Base-by-base conservation (phyloP, 2,888 invertebrate species). In the Drosophila affinis region DNA sequence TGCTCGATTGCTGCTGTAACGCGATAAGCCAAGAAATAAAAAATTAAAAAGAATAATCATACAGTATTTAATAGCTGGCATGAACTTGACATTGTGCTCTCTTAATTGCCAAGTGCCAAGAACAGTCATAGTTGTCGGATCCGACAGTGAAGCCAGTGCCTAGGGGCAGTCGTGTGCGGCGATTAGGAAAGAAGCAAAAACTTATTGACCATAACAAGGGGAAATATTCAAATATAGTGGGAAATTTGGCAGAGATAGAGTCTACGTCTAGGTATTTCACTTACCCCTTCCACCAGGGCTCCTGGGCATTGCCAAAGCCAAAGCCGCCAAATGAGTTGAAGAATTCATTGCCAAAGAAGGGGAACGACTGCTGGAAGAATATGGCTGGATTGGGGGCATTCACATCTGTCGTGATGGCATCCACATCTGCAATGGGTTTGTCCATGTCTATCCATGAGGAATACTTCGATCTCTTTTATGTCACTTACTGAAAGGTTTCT, bases 221-320 rank as follows among this genome's bases (percentile, higher is more conserved):
- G 34, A 56, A 9, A 39, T 27, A 32, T 47, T 39, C 48, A 18
- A 60, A 34, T 57, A 32, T 18, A 21, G 44, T n/a, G 17, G n/a
- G 39, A 34, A 63, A 39, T 47, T 34, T 24, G 18, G 24, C 27
- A n/a, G 52, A n/a, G 10, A 5, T 24, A 14, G 2, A 34, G 10
- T 34, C 5, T 5, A 27, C 9, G 7, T 32, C 32, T 10, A 18
- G 18, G 1, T 18, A 32, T 32, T 34, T 34, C 4, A 72, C 92
- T 92, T 72, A 92, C 92, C 92, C 92, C 72, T 89, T 91, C 92
- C 92, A 92, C 88, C 92, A 92, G 18, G 90, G 89, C 49, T 89
- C 87, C 57, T 87, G 88, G 27, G 84, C 81, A 14, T 82, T 84
- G 3, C 89, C 90, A 49, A 92, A 84, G 21, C 90, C 91, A 39